Evolutionary conservation across 2,113 vertebrate species (phyloP).

Genomic region (Ornithorhynchus anatinus): DNA sequence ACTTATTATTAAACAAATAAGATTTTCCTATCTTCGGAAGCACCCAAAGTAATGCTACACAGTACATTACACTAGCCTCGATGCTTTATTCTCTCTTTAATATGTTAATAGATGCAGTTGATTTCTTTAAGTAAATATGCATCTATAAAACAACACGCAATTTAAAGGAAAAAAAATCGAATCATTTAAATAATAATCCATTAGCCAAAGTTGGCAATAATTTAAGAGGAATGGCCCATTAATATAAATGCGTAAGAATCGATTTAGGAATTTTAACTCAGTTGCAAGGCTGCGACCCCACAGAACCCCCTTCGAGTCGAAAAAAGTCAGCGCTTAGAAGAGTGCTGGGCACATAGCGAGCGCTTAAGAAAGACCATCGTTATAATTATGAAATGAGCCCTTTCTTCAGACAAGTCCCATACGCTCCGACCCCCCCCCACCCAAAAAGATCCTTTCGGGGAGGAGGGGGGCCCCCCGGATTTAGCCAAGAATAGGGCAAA

Average conservation of each 20-base stretch:
- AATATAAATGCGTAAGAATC: constrained; percentile 62
- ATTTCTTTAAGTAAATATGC: constrained; percentile 70
- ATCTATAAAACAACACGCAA: constrained; percentile 65
- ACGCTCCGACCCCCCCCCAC: too few species aligned
- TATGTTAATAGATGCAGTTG: constrained; percentile 76
- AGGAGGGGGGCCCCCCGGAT: background rate
- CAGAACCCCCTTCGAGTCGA: too few species aligned
- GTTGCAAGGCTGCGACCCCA: too few species aligned
- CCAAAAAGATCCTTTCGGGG: too few species aligned
- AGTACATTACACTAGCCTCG: constrained; percentile 71
- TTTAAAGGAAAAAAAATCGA: constrained; percentile 71
- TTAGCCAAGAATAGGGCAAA: constrained; percentile 30
- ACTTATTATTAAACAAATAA: constrained; percentile 85
- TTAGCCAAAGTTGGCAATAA: constrained; percentile 74
- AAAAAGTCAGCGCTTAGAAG: too few species aligned
- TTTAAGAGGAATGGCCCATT: constrained; percentile 67
- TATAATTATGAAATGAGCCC: too few species aligned
- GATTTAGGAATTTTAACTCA: constrained; percentile 66
- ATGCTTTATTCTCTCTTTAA: constrained; percentile 76
- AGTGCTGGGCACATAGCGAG: too few species aligned
- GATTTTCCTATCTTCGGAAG: constrained; percentile 76
- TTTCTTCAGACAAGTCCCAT: too few species aligned
- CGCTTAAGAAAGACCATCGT: too few species aligned
- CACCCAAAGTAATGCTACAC: constrained; percentile 75
- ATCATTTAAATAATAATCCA: constrained; percentile 71